Evolutionary conservation across 1,140 invertebrate species (phyloP).

Genomic region (Drosophila nigrodunni): DNA sequence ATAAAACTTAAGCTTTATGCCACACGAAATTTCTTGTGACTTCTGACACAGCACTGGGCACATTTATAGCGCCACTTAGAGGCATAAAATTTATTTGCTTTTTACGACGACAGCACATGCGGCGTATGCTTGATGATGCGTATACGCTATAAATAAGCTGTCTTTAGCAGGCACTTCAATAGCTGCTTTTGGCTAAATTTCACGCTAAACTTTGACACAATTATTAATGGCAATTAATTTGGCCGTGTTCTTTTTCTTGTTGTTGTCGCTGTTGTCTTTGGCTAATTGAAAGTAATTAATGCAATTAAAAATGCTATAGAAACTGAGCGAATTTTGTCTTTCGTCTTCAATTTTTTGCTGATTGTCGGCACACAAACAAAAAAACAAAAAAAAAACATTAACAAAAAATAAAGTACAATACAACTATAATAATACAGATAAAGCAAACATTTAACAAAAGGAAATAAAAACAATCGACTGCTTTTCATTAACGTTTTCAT

Average conservation of each 20-base stretch:
- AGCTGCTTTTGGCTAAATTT: background rate
- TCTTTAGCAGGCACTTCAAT: background rate
- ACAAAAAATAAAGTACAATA: slow-evolving; percentile 10
- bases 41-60: too few species aligned
- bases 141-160: slow-evolving; percentile 19
- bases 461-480: slow-evolving; percentile 16
- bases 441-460: slow-evolving; percentile 13
- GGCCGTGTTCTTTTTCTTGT: background rate
- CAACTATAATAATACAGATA: slow-evolving; percentile 18
- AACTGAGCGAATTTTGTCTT: slow-evolving; percentile 32
- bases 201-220: slow-evolving; percentile 29
- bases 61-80: too few species aligned
- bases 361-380: slow-evolving; percentile 27
- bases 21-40: too few species aligned
- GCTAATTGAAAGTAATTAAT: slow-evolving; percentile 78
- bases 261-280: slow-evolving; percentile 21
- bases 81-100: background rate
- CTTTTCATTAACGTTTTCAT: slow-evolving; percentile 44
- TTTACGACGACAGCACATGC: background rate
- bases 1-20: too few species aligned
- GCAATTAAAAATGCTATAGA: slow-evolving; percentile 66
- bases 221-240: slow-evolving; percentile 36
- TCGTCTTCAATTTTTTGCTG: background rate
- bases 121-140: slow-evolving; percentile 14
- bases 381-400: slow-evolving; percentile 9